A percentile compares a stretch with the other conserved stretches of the same genome.
These are phyloP conservation scores for Zaprionus bogoriensis DNA, from an alignment of 2,888 invertebrate species.

Conservation along the genomic window DNA sequence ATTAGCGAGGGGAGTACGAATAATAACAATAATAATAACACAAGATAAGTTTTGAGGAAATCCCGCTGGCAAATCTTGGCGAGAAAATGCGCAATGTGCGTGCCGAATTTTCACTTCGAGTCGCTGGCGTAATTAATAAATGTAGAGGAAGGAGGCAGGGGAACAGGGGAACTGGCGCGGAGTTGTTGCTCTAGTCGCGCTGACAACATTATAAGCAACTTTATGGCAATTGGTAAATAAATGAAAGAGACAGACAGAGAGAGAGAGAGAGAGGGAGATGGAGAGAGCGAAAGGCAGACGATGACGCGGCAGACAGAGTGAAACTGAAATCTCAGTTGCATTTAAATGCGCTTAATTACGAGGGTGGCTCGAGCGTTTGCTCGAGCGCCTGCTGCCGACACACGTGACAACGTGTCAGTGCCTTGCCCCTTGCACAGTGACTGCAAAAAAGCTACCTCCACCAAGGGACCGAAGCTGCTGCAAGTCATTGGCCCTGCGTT, in stretches of 20 bases:
- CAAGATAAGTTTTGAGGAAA: conserved; percentile 16
- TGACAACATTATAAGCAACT: conserved; percentile 57
- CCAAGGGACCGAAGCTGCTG: conserved; percentile 26
- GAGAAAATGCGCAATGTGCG: conserved; percentile 56
- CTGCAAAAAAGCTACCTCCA: conserved; percentile 7
- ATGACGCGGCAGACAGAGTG: conserved; percentile 33
- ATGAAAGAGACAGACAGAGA: conserved; percentile 20
- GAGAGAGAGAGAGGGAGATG: neutral
- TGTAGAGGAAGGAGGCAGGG: conserved; percentile 4
- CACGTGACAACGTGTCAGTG: conserved; percentile 49
- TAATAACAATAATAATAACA: conserved; percentile 21
- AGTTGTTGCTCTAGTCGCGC: conserved; percentile 18
- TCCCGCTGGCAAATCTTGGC: conserved; percentile 36
- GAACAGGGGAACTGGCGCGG: conserved; percentile 5
- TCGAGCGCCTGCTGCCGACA: conserved; percentile 35
- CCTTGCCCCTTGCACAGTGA: too few species aligned
- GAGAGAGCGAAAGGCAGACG: conserved; percentile 3
- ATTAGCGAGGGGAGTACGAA: conserved; percentile 45
- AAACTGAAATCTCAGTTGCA: conserved; percentile 66
- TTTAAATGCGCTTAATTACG: conserved; percentile 65
- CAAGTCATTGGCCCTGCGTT: conserved; percentile 64
- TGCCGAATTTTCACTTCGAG: conserved; percentile 42
- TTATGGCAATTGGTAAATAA: conserved; percentile 67
- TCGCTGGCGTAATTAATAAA: conserved; percentile 39
- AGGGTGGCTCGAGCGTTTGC: conserved; percentile 41